Evolutionary conservation across 2,797 vertebrate species (phyloP).

Genomic region (Morelia viridis): DNA sequence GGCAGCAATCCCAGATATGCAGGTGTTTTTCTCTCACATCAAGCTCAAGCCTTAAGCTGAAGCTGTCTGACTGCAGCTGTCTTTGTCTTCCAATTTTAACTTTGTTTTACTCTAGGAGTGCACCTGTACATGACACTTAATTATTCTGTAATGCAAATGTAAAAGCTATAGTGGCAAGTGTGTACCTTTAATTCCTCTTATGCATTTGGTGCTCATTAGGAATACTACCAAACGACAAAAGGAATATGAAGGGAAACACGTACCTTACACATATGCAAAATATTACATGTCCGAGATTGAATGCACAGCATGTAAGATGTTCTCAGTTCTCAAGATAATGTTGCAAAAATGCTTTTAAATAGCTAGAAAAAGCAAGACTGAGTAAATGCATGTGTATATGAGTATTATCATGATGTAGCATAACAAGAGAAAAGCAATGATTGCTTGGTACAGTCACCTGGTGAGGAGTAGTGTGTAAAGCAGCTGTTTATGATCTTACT

Average conservation of each 20-base stretch:
- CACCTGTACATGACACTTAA: not conserved
- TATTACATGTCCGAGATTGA: not conserved
- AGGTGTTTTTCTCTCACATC: conserved; percentile 19
- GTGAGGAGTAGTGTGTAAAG: not conserved
- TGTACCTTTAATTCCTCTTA: not conserved
- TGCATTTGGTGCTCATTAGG: not conserved
- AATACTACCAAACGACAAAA: not conserved
- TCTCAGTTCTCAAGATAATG: not conserved
- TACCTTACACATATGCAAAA: not conserved
- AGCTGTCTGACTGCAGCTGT: not conserved
- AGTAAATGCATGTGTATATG: not conserved
- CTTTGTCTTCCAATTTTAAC: not conserved
- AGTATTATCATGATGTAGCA: not conserved
- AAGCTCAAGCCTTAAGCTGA: not conserved
- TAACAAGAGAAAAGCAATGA: not conserved
- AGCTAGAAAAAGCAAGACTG: not conserved
- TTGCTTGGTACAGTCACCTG: not conserved
- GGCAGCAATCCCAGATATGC: not conserved
- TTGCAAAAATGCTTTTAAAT: not conserved
- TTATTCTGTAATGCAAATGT: not conserved
- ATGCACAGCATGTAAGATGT: not conserved
- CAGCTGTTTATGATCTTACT: not conserved
- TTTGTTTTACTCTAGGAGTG: not conserved
- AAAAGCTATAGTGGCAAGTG: not conserved
- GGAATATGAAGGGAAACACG: not conserved